A percentile compares a stretch with the other conserved stretches of the same genome.
These are phyloP conservation scores for Pachliopta kotzebuea DNA, from an alignment of 2,888 invertebrate species.

Conservation along the genomic window DNA sequence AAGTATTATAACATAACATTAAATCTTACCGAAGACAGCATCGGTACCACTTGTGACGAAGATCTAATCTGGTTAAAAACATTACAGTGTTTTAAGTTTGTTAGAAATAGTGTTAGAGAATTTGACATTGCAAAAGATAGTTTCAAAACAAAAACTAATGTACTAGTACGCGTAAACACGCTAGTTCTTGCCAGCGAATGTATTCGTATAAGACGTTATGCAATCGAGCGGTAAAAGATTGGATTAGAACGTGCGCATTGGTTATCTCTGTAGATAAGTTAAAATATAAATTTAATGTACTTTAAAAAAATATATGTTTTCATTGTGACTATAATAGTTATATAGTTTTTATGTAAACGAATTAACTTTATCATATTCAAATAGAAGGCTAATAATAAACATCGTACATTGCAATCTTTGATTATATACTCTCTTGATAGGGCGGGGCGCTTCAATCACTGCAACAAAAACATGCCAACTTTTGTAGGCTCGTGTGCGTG, in stretches of 20 bases:
- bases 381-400: no score
- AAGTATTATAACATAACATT: conserved; percentile 6
- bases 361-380: not conserved
- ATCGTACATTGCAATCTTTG: no score
- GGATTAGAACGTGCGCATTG: not conserved
- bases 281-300: not conserved
- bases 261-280: not conserved
- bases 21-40: conserved; percentile 67
- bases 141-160: not conserved
- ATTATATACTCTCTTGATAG: no score
- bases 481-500: no score
- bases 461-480: no score
- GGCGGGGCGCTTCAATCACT: no score
- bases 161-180: not conserved
- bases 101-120: conserved; percentile 44
- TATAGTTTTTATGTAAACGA: not conserved
- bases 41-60: conserved; percentile 59
- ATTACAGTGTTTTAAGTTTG: conserved; percentile 40
- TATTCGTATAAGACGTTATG: not conserved
- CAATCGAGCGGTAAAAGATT: not conserved
- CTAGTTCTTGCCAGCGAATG: not conserved
- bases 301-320: not conserved
- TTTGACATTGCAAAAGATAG: conserved; percentile 43
- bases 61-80: conserved; percentile 48
- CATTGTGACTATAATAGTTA: not conserved